These are phyloP conservation scores for Macrophya alboannulata DNA, from an alignment of 2,888 invertebrate species.

Conservation along the genomic window DNA sequence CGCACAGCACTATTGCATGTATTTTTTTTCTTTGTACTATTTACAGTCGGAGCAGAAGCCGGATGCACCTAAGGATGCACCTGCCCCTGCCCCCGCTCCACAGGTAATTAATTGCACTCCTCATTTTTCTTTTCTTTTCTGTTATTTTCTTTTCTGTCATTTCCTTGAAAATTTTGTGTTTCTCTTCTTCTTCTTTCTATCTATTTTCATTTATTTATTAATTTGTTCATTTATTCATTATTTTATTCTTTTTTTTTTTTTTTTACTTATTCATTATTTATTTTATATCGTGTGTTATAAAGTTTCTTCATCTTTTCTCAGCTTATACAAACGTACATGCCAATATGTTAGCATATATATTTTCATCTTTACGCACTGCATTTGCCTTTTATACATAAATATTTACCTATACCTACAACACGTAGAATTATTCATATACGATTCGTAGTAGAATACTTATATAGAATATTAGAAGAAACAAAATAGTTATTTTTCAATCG, in stretches of 20 bases:
- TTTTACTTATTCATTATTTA: slow-evolving; percentile 20
- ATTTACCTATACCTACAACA: background rate
- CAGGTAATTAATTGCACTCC: slow-evolving; percentile 71
- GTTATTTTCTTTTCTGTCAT: slow-evolving; percentile 43
- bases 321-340: background rate
- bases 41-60: slow-evolving; percentile 79
- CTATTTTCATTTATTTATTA: slow-evolving; percentile 54
- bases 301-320: slow-evolving; percentile 5
- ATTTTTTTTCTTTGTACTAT: slow-evolving; percentile 63
- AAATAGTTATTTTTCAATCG: too few relatives aligned
- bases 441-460: background rate
- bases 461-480: background rate
- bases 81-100: slow-evolving; percentile 74
- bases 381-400: background rate
- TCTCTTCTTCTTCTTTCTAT: too few relatives aligned
- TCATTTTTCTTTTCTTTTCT: slow-evolving; percentile 63
- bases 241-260: slow-evolving; percentile 32
- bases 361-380: background rate
- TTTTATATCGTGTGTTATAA: background rate
- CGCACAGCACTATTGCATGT: slow-evolving; percentile 52
- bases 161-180: slow-evolving; percentile 33
- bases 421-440: background rate
- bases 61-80: slow-evolving; percentile 76
- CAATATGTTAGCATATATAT: background rate
- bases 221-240: slow-evolving; percentile 43